These are phyloP conservation scores for Mnemiopsis leidyi DNA, from an alignment of 37 sponge, comb jelly and placozoan genomes.

Conservation along the genomic window DNA sequence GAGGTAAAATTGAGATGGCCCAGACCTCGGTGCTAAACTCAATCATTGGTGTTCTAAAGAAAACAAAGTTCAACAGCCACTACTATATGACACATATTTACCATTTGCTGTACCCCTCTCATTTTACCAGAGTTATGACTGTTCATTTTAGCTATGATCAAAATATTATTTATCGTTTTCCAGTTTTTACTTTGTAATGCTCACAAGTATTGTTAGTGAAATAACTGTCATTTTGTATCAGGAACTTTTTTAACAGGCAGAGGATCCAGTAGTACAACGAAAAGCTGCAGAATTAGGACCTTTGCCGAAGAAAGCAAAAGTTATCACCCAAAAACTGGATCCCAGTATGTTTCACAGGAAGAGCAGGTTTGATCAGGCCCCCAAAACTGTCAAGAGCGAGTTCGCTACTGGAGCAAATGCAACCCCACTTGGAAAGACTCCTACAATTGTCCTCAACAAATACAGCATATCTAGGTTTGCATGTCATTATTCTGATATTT, in stretches of 20 bases:
- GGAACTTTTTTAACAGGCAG: not conserved
- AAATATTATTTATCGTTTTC: no score
- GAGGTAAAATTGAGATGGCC: no score
- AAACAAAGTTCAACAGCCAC: not conserved
- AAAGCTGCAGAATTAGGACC: not conserved
- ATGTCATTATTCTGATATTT: no score
- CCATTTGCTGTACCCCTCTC: no score
- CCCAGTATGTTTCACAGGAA: not conserved
- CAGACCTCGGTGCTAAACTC: no score
- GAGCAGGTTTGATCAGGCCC: not conserved
- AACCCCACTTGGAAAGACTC: not conserved
- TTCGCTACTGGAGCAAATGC: conserved; percentile 1
- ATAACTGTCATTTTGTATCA: no score
- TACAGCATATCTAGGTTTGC: conserved; percentile 1
- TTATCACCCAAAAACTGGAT: not conserved
- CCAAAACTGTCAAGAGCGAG: not conserved
- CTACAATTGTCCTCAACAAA: conserved; percentile 12
- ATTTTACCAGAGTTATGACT: not conserved
- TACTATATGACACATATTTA: not conserved
- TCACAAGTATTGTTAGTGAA: no score
- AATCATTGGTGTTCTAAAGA: not conserved
- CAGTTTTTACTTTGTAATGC: no score
- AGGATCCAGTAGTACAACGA: not conserved
- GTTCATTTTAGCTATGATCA: no score
- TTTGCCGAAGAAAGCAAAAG: not conserved